phyloP scores from a whole-genome alignment of 1,140 invertebrate species.

The Holotrichia oblita region DNA sequence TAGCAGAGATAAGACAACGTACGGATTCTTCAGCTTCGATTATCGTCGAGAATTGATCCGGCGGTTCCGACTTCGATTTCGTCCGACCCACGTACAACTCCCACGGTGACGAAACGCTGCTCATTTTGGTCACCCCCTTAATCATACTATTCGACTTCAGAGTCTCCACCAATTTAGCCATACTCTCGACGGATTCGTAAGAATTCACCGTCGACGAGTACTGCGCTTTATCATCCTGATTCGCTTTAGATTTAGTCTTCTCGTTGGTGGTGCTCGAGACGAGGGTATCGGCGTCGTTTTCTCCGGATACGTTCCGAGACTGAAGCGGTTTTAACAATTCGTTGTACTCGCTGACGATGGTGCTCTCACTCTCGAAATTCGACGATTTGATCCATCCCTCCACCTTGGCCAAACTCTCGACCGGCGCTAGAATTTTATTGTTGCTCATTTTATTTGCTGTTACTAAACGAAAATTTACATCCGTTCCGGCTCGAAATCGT shows the following conservation, averaged over 20 bases:
- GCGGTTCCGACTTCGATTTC: slow-evolving; percentile 45
- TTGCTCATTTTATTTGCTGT: slow-evolving; percentile 3
- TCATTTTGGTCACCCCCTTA: not conserved
- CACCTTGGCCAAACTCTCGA: not conserved
- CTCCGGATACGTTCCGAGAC: not conserved
- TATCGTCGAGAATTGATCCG: slow-evolving; percentile 53
- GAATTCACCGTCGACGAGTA: not conserved
- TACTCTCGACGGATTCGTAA: slow-evolving; percentile 41
- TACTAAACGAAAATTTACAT: slow-evolving; percentile 9
- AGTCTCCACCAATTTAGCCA: slow-evolving; percentile 41
- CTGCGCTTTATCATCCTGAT: slow-evolving; percentile 1
- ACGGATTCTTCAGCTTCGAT: slow-evolving; percentile 54
- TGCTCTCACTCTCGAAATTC: slow-evolving; percentile 2
- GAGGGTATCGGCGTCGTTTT: not conserved
- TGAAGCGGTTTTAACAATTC: not conserved
- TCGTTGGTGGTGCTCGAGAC: not conserved
- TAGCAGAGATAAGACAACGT: slow-evolving; percentile 47
- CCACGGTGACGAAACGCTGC: not conserved
- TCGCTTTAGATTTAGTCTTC: not conserved
- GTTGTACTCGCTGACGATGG: not conserved
- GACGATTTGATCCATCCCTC: slow-evolving; percentile 37
- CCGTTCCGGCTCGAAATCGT: not conserved
- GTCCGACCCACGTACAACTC: slow-evolving; percentile 28
- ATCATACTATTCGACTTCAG: slow-evolving; percentile 42
- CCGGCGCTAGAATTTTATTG: slow-evolving; percentile 33